Conservation (phyloP, 2,113 vertebrate genomes). For the Gobius niger region DNA sequence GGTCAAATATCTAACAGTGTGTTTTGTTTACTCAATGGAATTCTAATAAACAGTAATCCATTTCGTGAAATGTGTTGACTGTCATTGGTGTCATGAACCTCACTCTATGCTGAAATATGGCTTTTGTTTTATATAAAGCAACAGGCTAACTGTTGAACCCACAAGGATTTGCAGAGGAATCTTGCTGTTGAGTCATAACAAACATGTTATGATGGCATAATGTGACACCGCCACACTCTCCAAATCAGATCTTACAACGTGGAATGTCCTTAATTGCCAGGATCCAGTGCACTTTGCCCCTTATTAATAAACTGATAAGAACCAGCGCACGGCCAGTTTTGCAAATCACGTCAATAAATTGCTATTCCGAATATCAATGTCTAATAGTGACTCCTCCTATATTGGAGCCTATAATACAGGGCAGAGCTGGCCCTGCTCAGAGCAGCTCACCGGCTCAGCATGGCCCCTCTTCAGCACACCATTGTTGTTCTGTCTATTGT, state of each 20-base stretch:
- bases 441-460: constrained; percentile 25
- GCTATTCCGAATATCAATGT: constrained; percentile 5
- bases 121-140: neutral
- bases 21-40: neutral
- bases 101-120: neutral
- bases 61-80: neutral
- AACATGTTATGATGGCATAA: neutral
- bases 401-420: constrained; percentile 57
- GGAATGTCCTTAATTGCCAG: constrained; percentile 59
- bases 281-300: constrained; percentile 62
- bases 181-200: neutral
- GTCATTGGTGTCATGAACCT: too few species aligned
- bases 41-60: constrained; percentile 37
- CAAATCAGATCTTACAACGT: constrained; percentile 45
- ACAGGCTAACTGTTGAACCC: too few species aligned
- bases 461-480: constrained; percentile 55
- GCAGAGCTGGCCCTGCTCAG: neutral
- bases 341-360: constrained; percentile 8
- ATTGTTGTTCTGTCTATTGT: constrained; percentile 50
- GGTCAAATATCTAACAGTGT: constrained; percentile 15
- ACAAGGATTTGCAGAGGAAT: neutral
- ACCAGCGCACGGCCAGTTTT: neutral
- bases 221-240: neutral
- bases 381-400: constrained; percentile 56
- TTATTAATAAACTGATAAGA: constrained; percentile 61